Conservation (phyloP, 2,113 vertebrate species). For the Hucho hucho region DNA sequence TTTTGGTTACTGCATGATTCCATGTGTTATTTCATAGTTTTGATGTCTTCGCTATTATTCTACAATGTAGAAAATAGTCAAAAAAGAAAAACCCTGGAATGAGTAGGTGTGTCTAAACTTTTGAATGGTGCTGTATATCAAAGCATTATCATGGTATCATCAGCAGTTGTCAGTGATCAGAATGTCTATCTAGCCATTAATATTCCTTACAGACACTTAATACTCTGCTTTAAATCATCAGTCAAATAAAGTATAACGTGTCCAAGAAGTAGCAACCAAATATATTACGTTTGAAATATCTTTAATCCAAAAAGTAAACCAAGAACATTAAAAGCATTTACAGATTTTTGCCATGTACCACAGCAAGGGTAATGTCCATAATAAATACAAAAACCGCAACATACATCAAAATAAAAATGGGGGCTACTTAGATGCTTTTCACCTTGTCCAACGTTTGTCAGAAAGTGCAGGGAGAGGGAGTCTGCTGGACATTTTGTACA, state of each 20-base stretch:
- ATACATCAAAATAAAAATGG: slow-evolving; percentile 30
- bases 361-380: slow-evolving; percentile 33
- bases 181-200: not conserved
- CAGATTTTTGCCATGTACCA: slow-evolving; percentile 42
- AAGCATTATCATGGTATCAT: slow-evolving; percentile 21
- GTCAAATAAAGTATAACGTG: slow-evolving; percentile 25
- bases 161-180: not conserved
- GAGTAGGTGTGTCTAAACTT: no score
- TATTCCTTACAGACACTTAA: not conserved
- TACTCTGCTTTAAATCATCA: slow-evolving; percentile 24
- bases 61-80: no score
- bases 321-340: slow-evolving; percentile 40
- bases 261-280: slow-evolving; percentile 55
- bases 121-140: not conserved
- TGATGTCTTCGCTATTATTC: no score
- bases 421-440: slow-evolving; percentile 28
- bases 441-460: slow-evolving; percentile 24
- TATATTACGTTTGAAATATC: slow-evolving; percentile 71
- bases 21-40: no score
- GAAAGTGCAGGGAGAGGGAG: slow-evolving; percentile 62
- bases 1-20: no score
- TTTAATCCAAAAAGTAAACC: slow-evolving; percentile 51
- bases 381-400: slow-evolving; percentile 55
- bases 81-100: no score
- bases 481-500: slow-evolving; percentile 14